Evolutionary conservation across 2,113 vertebrate genomes (phyloP).

Genomic region (Microcebus lehilahytsara): DNA sequence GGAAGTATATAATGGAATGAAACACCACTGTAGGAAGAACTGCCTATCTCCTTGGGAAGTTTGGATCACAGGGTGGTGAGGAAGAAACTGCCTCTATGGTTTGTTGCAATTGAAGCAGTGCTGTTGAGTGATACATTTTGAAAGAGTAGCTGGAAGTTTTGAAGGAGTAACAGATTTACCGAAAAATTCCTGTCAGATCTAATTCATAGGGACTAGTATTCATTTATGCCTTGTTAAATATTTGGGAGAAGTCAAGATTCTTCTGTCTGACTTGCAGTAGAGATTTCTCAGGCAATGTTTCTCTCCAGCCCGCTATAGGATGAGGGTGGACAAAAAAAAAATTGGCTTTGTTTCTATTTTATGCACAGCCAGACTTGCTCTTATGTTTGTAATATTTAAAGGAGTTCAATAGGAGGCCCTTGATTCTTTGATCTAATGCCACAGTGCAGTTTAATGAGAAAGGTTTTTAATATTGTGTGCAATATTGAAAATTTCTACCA

Average conservation of each 20-base stretch:
- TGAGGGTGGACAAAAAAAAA: not conserved
- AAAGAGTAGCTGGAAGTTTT: constrained; percentile 47
- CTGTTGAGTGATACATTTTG: constrained; percentile 25
- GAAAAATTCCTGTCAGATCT: not conserved
- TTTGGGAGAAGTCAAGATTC: constrained; percentile 36
- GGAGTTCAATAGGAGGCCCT: constrained; percentile 96
- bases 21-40: not conserved
- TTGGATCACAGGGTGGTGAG: not conserved
- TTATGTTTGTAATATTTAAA: constrained; percentile 93
- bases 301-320: constrained; percentile 18
- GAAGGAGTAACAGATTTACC: not conserved
- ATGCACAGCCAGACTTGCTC: constrained; percentile 79
- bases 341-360: constrained; percentile 76
- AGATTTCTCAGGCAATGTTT: not conserved
- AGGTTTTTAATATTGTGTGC: constrained; percentile 82
- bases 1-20: not conserved
- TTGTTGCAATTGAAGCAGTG: not conserved
- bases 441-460: constrained; percentile 86
- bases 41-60: not conserved
- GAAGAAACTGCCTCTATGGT: not conserved
- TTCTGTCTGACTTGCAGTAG: not conserved
- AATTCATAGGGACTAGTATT: not conserved
- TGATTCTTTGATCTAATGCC: constrained; percentile 95
- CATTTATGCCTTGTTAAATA: constrained; percentile 2
- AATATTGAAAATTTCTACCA: constrained; percentile 78